These are phyloP conservation scores for Metellina segmentata DNA, from an alignment of 2,888 invertebrate genomes.

Conservation along the genomic window DNA sequence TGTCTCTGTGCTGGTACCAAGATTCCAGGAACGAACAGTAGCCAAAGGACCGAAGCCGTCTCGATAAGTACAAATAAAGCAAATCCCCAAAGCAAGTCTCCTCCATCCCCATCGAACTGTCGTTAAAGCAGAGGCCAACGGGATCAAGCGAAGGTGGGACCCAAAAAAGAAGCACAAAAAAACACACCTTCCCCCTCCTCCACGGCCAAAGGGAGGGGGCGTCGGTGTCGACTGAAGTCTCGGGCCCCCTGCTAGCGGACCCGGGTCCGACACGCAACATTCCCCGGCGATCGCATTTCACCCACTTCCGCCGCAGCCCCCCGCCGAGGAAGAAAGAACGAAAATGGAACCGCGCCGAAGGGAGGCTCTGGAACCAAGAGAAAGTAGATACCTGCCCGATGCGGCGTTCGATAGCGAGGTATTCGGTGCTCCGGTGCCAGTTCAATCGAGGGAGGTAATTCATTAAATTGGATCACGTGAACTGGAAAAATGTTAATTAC, in stretches of 20 bases:
- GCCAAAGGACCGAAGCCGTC: not conserved
- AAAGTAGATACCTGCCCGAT: constrained; percentile 58
- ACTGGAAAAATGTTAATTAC: constrained; percentile 65
- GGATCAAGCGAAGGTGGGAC: constrained; percentile 18
- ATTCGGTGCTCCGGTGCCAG: not conserved
- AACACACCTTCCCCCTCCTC: not conserved
- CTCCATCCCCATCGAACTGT: not conserved
- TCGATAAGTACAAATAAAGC: not conserved
- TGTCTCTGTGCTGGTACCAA: too few relatives aligned
- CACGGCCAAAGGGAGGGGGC: not conserved
- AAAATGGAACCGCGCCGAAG: constrained; percentile 4
- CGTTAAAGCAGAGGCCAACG: constrained; percentile 8
- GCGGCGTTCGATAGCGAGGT: constrained; percentile 13
- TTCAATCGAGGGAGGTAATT: constrained; percentile 37
- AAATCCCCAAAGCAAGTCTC: not conserved
- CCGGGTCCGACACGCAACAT: not conserved
- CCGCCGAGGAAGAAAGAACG: constrained; percentile 20
- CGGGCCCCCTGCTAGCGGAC: not conserved
- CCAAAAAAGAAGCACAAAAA: constrained; percentile 3
- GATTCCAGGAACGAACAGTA: not conserved
- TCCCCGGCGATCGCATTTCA: constrained; percentile 43
- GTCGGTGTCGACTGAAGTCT: constrained; percentile 14
- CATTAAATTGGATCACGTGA: constrained; percentile 60
- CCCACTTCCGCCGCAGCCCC: constrained; percentile 44
- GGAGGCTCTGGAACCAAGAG: not conserved